phyloP scores from a whole-genome alignment of 2,797 vertebrate species.

The Sorex maritimensis region DNA sequence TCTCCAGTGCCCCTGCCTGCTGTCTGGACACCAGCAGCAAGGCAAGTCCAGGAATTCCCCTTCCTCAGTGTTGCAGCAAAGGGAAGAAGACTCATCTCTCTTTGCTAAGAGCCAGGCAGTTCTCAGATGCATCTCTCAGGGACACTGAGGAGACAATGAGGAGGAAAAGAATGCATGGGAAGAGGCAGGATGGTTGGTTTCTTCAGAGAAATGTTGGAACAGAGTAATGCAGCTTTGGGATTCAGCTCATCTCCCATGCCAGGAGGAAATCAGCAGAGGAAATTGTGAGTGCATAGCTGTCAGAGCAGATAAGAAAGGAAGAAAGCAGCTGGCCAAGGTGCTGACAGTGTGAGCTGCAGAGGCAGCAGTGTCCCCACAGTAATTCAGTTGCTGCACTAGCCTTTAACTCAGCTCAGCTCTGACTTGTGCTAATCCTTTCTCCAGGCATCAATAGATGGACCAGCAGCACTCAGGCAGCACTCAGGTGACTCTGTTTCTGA shows the following conservation, averaged over 20 bases:
- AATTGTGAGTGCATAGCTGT: background rate
- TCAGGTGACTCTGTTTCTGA: no score
- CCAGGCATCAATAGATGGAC: background rate
- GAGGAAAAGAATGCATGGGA: background rate
- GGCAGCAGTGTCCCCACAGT: background rate
- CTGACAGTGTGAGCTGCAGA: background rate
- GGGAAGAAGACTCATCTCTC: background rate
- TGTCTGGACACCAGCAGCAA: background rate
- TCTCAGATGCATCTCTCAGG: background rate
- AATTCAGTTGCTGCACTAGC: background rate
- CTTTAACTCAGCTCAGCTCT: background rate
- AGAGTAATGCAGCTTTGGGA: background rate
- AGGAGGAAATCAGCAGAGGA: background rate
- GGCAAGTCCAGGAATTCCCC: background rate
- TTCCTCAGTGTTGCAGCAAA: background rate
- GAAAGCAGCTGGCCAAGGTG: rapidly evolving
- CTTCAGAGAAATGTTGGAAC: background rate
- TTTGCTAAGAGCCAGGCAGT: background rate
- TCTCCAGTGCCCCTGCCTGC: background rate
- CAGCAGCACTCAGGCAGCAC: no score
- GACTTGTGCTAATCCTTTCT: background rate
- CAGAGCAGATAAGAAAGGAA: background rate
- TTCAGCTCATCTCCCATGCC: background rate
- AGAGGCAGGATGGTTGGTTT: background rate
- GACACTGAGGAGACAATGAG: background rate